Base-by-base conservation (phyloP, 2,113 vertebrate species). In the Scophthalmus maximus region DNA sequence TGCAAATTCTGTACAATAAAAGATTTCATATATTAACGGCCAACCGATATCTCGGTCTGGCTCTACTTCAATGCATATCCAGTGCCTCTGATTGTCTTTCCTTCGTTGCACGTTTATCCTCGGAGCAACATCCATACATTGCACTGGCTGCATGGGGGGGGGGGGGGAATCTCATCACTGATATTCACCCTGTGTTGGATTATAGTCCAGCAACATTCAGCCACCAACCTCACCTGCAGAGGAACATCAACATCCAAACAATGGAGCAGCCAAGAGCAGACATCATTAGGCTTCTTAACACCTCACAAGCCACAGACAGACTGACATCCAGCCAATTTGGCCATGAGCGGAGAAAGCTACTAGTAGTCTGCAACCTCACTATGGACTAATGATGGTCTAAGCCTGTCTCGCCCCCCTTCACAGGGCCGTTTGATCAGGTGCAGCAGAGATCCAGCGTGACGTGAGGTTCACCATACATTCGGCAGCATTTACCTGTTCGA, bases 311-410 rank as follows among this genome's bases (percentile, higher is more conserved):
- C 75, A 80, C 73, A 72, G 81, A 66, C 81, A 76, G 86, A 91
- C 73, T 85, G 91, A 92, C 93, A 87, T 89, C 83, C 89, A 91
- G 87, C 90, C 84, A 87, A 89, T 87, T 88, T 84, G 75, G 86
- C 78, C 85, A 76, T 79, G 87, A 84, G 84, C 85, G 79, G 79
- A 79, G 87, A 51, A 40, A 71, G 66, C 81, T 79, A 56, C 80
- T 32, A 70, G 64, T 76, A 66, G 64, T 87, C 36, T 83, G 83
- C 78, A 81, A 83, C 81, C 81, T 83, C 76, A 61, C 79, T 32
- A 57, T 63, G 79, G 81, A 82, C 87, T 91, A 93, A 93, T 90
- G 91, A 93, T 91, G 91, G 90, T 85, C 86, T 76, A 32, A 82
- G 79, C 77, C 85, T 87, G 89, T 89, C 91, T 68, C 20, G 78